Percentiles rank a stretch among this genome's conserved stretches.
phyloP scores from a whole-genome alignment of 1,140 invertebrate genomes.

The Hyphantria cunea region DNA sequence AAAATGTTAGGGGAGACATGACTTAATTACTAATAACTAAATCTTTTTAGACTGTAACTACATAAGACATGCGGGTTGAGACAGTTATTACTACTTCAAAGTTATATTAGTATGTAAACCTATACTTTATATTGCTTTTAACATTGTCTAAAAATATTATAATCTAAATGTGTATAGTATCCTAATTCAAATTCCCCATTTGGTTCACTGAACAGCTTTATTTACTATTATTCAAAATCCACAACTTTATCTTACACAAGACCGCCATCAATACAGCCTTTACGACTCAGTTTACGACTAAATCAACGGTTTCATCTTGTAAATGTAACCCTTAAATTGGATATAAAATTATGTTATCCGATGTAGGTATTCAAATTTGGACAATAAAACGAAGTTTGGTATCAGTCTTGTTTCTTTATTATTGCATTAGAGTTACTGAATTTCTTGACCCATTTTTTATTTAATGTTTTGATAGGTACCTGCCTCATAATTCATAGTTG shows the following conservation, averaged over 20 bases:
- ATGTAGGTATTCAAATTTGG: constrained; percentile 43
- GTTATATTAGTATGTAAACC: no score
- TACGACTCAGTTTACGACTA: constrained; percentile 52
- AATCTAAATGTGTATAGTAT: no score
- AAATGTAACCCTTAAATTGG: constrained; percentile 54
- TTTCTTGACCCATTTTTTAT: background rate
- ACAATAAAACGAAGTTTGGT: constrained; percentile 40
- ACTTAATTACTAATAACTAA: background rate
- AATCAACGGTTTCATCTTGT: constrained; percentile 59
- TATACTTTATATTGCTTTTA: no score
- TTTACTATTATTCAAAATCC: constrained; percentile 39
- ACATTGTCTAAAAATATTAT: no score
- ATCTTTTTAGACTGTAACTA: background rate
- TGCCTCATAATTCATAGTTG: background rate
- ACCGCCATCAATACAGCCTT: constrained; percentile 51
- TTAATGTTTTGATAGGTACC: background rate
- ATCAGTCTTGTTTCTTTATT: constrained; percentile 30
- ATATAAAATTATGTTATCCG: constrained; percentile 54
- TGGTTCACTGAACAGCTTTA: constrained; percentile 2
- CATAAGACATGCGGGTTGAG: no score
- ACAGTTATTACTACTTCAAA: no score
- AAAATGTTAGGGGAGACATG: background rate
- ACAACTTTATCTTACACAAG: constrained; percentile 46
- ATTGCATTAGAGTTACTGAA: constrained; percentile 4
- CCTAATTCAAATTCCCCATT: no score